Evolutionary conservation across 2,888 invertebrate genomes (phyloP).

Genomic region (Theretra japonica): DNA sequence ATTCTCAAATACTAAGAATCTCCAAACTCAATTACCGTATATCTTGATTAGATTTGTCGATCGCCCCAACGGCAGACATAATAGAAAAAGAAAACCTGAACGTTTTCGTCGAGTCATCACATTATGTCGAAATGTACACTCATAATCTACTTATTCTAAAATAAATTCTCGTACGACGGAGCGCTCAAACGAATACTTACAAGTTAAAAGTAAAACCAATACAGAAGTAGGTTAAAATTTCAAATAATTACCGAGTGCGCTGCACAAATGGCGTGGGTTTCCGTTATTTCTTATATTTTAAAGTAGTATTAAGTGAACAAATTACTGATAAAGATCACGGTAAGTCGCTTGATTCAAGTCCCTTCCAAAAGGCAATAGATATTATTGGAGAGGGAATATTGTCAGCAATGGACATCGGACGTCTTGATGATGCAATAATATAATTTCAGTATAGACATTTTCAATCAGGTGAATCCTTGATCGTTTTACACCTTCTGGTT

Average conservation of each 20-base stretch:
- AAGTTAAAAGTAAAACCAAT: background rate
- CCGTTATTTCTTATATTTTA: background rate
- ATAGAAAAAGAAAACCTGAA: conserved; percentile 4
- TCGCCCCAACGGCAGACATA: background rate
- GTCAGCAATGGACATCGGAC: too few species aligned
- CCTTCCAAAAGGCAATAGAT: too few species aligned
- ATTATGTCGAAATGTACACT: conserved; percentile 19
- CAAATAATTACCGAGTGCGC: background rate
- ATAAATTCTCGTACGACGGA: background rate
- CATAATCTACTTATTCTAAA: conserved; percentile 21
- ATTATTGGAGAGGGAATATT: too few species aligned
- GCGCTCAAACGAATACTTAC: conserved; percentile 14
- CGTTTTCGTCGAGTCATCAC: conserved; percentile 22
- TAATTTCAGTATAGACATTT: too few species aligned
- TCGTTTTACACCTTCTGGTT: too few species aligned
- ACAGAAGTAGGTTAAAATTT: conserved; percentile 20
- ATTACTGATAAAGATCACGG: too few species aligned
- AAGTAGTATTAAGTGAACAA: too few species aligned
- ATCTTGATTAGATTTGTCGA: conserved; percentile 16
- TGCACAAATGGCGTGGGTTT: background rate
- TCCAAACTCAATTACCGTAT: background rate
- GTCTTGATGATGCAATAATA: too few species aligned
- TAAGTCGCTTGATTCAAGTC: too few species aligned
- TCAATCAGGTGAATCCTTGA: too few species aligned
- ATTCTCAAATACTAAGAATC: background rate